A percentile compares a stretch with the other conserved stretches of the same genome.
These are phyloP conservation scores for Bothrops alternatus DNA, from an alignment of 2,797 vertebrate genomes.

Conservation along the genomic window DNA sequence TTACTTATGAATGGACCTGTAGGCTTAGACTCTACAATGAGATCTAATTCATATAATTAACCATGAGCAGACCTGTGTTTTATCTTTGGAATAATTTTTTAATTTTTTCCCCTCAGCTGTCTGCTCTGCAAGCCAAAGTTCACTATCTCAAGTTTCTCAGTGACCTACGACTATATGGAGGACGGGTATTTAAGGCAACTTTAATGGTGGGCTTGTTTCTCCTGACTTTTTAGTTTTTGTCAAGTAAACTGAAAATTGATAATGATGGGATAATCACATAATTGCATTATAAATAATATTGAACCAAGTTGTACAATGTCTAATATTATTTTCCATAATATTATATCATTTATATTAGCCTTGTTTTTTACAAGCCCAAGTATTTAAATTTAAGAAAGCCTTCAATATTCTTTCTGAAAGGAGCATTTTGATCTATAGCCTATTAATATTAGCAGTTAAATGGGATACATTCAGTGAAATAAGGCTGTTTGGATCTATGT, in stretches of 20 bases:
- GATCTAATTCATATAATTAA: constrained; percentile 8
- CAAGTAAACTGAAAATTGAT: neutral
- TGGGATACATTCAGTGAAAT: neutral
- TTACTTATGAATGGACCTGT: constrained; percentile 16
- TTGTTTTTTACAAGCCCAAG: neutral
- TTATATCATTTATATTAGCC: neutral
- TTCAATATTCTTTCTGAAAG: neutral
- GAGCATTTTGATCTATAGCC: neutral
- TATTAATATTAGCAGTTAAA: neutral
- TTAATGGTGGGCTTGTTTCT: constrained; percentile 79
- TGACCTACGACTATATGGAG: constrained; percentile 93
- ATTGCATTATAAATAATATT: constrained; percentile 11
- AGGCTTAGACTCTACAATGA: constrained; percentile 5
- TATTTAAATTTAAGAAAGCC: neutral
- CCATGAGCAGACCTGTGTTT: constrained; percentile 8
- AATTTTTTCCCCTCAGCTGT: constrained; percentile 75
- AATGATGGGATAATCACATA: neutral
- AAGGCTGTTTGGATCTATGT: neutral
- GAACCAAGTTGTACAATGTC: constrained; percentile 4
- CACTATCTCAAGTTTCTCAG: constrained; percentile 98
- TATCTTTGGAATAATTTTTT: constrained; percentile 10
- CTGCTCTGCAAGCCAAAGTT: constrained; percentile 95
- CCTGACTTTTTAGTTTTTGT: constrained; percentile 12
- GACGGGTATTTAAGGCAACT: constrained; percentile 93
- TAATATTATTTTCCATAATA: constrained; percentile 12